Evolutionary conservation across 1,140 invertebrate species (phyloP).

Genomic region (Megalopta genalis): DNA sequence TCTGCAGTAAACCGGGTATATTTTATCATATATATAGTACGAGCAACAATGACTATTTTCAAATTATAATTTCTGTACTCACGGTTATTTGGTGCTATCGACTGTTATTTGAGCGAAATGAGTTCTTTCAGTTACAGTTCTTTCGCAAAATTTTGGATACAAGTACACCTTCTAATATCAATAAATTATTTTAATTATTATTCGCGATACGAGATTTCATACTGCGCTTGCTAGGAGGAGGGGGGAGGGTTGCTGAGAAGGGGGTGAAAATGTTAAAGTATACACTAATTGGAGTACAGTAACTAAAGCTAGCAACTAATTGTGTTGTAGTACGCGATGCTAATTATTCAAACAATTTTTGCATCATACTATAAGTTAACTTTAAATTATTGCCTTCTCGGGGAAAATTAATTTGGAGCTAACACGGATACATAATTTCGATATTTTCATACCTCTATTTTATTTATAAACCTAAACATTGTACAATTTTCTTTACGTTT

Average conservation of each 20-base stretch:
- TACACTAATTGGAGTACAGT: neutral
- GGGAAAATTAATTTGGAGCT: neutral
- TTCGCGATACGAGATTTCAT: neutral
- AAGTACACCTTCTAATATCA: neutral
- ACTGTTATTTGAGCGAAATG: neutral
- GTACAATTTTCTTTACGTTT: neutral
- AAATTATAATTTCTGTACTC: neutral
- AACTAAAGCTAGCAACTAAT: neutral
- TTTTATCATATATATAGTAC: neutral
- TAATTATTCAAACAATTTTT: neutral
- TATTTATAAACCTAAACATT: neutral
- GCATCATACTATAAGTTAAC: no score
- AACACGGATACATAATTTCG: neutral
- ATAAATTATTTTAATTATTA: neutral
- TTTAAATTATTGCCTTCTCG: no score
- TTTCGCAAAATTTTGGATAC: neutral
- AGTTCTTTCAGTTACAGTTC: neutral
- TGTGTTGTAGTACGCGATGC: no score
- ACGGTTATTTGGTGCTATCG: no score
- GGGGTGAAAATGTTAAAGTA: neutral
- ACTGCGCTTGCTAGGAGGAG: neutral
- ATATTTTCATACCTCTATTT: neutral
- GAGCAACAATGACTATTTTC: neutral
- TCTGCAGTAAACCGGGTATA: neutral
- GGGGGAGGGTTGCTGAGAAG: no score